Percentiles rank a stretch among this genome's conserved stretches.
Evolutionary conservation across 2,888 invertebrate genomes (phyloP).

Genomic region (Pollenia angustigena): DNA sequence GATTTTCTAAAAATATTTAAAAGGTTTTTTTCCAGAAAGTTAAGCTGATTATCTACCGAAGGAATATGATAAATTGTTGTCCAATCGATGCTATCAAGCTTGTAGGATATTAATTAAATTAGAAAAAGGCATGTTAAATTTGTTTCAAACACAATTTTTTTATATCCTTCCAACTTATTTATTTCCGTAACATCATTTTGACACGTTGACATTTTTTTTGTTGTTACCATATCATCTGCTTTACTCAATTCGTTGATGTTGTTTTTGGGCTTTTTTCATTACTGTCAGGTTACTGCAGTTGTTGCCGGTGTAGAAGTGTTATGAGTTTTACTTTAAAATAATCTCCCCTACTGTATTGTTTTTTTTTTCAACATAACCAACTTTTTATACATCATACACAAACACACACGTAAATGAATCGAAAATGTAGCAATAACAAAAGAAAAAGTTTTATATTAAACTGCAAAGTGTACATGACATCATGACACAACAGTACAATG

Average conservation of each 20-base stretch:
- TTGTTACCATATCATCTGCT: conserved; percentile 50
- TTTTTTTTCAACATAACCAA: conserved; percentile 28
- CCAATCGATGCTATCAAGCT: too few species aligned
- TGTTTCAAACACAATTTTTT: background rate
- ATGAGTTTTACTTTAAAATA: conserved; percentile 60
- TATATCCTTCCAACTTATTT: background rate
- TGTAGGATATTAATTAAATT: too few species aligned
- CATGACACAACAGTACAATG: conserved; percentile 49
- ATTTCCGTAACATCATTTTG: conserved; percentile 38
- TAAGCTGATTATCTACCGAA: too few species aligned
- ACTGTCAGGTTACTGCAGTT: background rate
- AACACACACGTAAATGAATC: background rate
- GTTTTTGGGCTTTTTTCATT: conserved; percentile 11
- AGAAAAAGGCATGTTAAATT: background rate
- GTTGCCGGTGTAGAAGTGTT: conserved; percentile 45
- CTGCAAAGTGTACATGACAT: conserved; percentile 62
- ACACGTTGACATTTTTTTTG: conserved; percentile 61
- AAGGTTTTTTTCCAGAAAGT: too few species aligned
- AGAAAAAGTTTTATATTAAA: conserved; percentile 48
- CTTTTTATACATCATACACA: background rate
- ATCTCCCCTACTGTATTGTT: conserved; percentile 37
- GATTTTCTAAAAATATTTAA: too few species aligned
- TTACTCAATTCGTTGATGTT: conserved; percentile 43
- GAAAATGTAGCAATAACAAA: conserved; percentile 9
- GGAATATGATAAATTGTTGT: too few species aligned